Evolutionary conservation across 2,888 invertebrate species (phyloP).

Genomic region (Clitarchus hookeri): DNA sequence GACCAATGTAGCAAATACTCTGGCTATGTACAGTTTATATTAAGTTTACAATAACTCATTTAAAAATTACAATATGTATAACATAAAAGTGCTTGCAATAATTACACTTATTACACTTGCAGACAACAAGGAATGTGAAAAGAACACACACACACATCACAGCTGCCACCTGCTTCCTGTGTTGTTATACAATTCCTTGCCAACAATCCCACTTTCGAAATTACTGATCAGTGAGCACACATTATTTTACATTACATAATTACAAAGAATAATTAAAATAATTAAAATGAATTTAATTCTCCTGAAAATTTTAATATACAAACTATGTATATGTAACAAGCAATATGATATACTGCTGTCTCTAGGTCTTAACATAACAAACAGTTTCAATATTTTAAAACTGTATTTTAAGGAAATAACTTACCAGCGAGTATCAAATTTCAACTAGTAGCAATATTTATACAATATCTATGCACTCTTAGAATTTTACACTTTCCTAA

Average conservation of each 20-base stretch:
- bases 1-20: conserved; percentile 20
- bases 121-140: conserved; percentile 6
- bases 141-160: neutral
- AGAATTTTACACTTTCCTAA: neutral
- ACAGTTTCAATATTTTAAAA: neutral
- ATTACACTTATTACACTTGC: neutral
- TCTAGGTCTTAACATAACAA: neutral
- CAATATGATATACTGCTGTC: neutral
- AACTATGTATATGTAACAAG: neutral
- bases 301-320: neutral
- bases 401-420: neutral
- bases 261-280: neutral
- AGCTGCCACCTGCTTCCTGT: neutral
- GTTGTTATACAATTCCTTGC: neutral
- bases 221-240: neutral
- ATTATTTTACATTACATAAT: neutral
- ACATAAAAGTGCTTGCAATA: neutral
- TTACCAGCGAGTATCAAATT: neutral
- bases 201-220: neutral
- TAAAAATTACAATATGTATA: neutral
- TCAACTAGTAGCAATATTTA: neutral
- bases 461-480: neutral
- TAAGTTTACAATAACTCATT: neutral
- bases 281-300: neutral
- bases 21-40: neutral